Conservation (phyloP, 37 sponge, comb jelly and placozoan genomes). For the Corticium candelabrum region DNA sequence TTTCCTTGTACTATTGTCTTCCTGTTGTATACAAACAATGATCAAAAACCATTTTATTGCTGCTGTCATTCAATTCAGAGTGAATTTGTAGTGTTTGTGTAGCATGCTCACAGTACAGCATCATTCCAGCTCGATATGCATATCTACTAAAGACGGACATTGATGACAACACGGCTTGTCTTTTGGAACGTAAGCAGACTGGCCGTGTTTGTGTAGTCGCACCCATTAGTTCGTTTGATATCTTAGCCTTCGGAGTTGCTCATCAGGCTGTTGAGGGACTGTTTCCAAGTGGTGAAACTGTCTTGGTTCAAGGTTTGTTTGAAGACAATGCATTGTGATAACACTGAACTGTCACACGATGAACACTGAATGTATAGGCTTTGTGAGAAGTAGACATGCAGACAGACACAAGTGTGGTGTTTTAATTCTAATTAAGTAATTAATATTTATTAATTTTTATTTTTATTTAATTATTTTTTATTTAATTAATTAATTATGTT, state of each 20-base stretch:
- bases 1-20: too few species aligned
- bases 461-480: too few species aligned
- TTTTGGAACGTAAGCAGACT: slow-evolving; percentile 66
- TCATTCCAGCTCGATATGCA: slow-evolving; percentile 69
- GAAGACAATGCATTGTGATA: too few species aligned
- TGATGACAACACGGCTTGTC: slow-evolving; percentile 49
- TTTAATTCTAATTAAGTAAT: too few species aligned
- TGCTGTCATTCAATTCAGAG: not conserved
- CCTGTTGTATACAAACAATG: too few species aligned
- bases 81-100: not conserved
- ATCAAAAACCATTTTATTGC: too few species aligned
- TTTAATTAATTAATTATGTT: too few species aligned
- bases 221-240: not conserved
- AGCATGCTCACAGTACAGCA: slow-evolving; percentile 73
- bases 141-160: slow-evolving; percentile 65
- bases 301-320: slow-evolving; percentile 52
- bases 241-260: slow-evolving; percentile 81
- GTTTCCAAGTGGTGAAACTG: slow-evolving; percentile 50
- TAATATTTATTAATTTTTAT: too few species aligned
- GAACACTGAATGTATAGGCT: too few species aligned
- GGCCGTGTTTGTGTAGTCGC: not conserved
- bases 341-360: too few species aligned
- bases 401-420: too few species aligned
- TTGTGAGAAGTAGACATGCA: too few species aligned
- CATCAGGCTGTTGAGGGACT: slow-evolving; percentile 80